These are phyloP conservation scores for Stylophora pistillata DNA, from an alignment of 64 coral and sea anemone species.

Conservation along the genomic window DNA sequence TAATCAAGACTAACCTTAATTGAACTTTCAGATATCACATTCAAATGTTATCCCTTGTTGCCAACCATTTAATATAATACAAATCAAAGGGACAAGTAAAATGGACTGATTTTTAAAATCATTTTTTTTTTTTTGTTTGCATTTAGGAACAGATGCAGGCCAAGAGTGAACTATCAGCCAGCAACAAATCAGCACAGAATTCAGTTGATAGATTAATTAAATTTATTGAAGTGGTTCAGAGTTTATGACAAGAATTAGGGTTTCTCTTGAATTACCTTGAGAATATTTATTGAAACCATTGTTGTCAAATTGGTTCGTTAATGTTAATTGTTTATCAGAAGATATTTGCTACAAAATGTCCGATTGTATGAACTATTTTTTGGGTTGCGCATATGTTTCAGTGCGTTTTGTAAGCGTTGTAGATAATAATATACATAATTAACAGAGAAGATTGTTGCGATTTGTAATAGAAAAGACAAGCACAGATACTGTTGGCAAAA, in stretches of 20 bases:
- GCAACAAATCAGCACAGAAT: slow-evolving; percentile 82
- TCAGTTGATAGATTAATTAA: slow-evolving; percentile 85
- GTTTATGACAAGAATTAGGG: slow-evolving; percentile 76
- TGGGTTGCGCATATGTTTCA: slow-evolving; percentile 12
- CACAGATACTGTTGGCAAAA: neutral
- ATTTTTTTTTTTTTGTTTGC: neutral
- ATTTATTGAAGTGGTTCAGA: slow-evolving; percentile 92
- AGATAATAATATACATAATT: slow-evolving; percentile 25
- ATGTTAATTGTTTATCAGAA: slow-evolving; percentile 20
- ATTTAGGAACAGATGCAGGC: slow-evolving; percentile 94
- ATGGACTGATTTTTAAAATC: neutral
- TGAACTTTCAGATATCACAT: too few species aligned
- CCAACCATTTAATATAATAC: too few species aligned
- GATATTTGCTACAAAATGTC: slow-evolving; percentile 21
- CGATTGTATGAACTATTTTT: slow-evolving; percentile 31
- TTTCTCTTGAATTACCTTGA: neutral
- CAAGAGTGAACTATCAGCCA: slow-evolving; percentile 80
- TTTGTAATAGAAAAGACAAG: slow-evolving; percentile 32
- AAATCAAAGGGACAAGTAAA: too few species aligned
- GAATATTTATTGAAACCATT: slow-evolving; percentile 48
- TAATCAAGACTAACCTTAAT: too few species aligned
- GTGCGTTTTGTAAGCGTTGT: slow-evolving; percentile 46
- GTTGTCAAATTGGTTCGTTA: slow-evolving; percentile 24
- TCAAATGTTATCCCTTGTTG: too few species aligned
- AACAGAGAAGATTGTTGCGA: neutral